phyloP scores from a whole-genome alignment of 2,888 invertebrate genomes.

The Podotricha telesiphe region DNA sequence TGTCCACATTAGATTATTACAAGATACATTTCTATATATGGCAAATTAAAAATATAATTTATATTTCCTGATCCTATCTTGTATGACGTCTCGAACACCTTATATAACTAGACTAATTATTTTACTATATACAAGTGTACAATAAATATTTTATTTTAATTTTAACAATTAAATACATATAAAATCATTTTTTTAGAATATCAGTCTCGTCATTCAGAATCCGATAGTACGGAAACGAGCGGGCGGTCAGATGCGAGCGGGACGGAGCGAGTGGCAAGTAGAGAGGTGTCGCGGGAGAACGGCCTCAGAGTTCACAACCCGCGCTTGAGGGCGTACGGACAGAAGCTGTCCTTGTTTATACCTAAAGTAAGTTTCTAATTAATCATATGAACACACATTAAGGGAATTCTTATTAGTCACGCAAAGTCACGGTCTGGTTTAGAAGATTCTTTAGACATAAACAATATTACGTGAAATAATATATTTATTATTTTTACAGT shows the following conservation, averaged over 20 bases:
- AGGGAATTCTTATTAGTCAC: slow-evolving; percentile 1
- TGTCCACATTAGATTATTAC: neutral
- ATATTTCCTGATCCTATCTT: too few species aligned
- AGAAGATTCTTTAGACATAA: neutral
- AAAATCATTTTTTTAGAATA: slow-evolving; percentile 30
- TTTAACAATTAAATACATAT: neutral
- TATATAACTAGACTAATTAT: too few species aligned
- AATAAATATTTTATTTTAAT: neutral
- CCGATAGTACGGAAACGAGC: slow-evolving; percentile 23
- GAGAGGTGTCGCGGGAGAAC: slow-evolving; percentile 53
- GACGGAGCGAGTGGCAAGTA: slow-evolving; percentile 45
- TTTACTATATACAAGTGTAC: too few species aligned
- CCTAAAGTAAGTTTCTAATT: slow-evolving; percentile 65
- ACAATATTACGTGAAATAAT: neutral
- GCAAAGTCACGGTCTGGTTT: neutral
- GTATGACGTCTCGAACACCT: too few species aligned
- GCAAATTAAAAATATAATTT: too few species aligned
- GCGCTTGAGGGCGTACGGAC: slow-evolving; percentile 70
- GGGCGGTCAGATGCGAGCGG: slow-evolving; percentile 11
- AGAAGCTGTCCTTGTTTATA: slow-evolving; percentile 77
- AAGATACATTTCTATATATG: too few species aligned
- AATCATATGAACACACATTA: neutral
- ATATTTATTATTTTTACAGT: neutral
- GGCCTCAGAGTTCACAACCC: slow-evolving; percentile 68
- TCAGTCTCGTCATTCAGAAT: slow-evolving; percentile 33